Conservation (phyloP, 2,888 invertebrate genomes). For the Tortrix viridana region DNA sequence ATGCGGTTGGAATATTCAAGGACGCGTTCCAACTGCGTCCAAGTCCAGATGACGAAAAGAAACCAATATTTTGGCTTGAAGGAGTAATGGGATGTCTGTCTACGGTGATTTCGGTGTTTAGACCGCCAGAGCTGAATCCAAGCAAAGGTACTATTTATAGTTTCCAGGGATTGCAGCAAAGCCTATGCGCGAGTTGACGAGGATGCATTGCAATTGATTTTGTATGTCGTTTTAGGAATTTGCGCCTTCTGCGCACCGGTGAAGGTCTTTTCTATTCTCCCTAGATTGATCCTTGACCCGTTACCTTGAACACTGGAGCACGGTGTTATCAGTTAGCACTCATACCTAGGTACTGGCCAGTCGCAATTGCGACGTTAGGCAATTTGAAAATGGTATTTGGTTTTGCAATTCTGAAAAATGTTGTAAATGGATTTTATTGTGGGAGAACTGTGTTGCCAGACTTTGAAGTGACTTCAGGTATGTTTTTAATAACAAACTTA, state of each 20-base stretch:
- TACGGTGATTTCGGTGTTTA: slow-evolving; percentile 94
- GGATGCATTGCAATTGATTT: slow-evolving; percentile 30
- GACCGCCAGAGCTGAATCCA: slow-evolving; percentile 89
- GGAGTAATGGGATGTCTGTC: slow-evolving; percentile 95
- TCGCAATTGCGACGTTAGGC: background rate
- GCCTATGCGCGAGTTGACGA: slow-evolving; percentile 34
- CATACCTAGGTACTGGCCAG: slow-evolving; percentile 1
- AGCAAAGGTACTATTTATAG: slow-evolving; percentile 75
- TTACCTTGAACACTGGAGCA: slow-evolving; percentile 15
- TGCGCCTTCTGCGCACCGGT: slow-evolving; percentile 10
- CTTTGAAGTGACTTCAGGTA: slow-evolving; percentile 39
- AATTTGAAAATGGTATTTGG: slow-evolving; percentile 1
- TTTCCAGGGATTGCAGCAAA: slow-evolving; percentile 29
- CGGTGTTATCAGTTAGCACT: slow-evolving; percentile 5
- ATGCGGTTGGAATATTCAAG: slow-evolving; percentile 44
- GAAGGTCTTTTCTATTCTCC: slow-evolving; percentile 5
- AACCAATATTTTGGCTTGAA: slow-evolving; percentile 88
- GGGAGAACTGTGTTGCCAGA: background rate
- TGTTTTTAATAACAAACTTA: background rate
- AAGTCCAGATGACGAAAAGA: slow-evolving; percentile 66
- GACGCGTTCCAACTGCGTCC: slow-evolving; percentile 46
- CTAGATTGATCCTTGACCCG: slow-evolving; percentile 22
- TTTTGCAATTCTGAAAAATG: background rate
- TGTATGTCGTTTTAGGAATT: slow-evolving; percentile 24
- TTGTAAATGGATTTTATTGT: background rate